Conservation (phyloP, 2,888 invertebrate species). For the Mycogona germanica region DNA sequence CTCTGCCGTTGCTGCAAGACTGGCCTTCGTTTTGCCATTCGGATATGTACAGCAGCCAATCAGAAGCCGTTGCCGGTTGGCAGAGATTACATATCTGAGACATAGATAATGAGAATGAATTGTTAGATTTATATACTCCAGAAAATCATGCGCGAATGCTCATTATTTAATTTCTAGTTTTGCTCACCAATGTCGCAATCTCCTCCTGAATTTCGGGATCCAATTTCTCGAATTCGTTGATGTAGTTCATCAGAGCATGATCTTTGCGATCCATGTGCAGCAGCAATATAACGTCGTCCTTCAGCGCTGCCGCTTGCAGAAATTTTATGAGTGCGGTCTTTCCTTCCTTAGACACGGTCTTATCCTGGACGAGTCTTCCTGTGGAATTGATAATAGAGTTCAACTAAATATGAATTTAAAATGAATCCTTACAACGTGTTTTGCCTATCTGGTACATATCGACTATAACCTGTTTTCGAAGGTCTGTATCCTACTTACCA, state of each 20-base stretch:
- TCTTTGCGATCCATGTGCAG: slow-evolving; percentile 81
- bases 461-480: no score
- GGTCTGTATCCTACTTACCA: no score
- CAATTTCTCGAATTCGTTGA: slow-evolving; percentile 62
- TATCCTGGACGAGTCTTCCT: slow-evolving; percentile 25
- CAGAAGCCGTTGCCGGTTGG: slow-evolving; percentile 74
- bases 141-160: neutral
- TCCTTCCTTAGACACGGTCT: slow-evolving; percentile 20
- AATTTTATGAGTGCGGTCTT: slow-evolving; percentile 24
- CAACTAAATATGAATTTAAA: slow-evolving; percentile 9
- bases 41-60: slow-evolving; percentile 87
- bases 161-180: neutral
- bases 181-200: slow-evolving; percentile 61
- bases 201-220: slow-evolving; percentile 62
- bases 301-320: slow-evolving; percentile 34
- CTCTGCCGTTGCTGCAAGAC: slow-evolving; percentile 72
- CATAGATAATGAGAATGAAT: neutral
- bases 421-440: neutral
- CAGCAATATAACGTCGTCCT: slow-evolving; percentile 78
- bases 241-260: slow-evolving; percentile 78
- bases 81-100: slow-evolving; percentile 76
- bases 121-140: no score
- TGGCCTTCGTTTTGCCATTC: slow-evolving; percentile 63
- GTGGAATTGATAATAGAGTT: neutral
- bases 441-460: neutral